Evolutionary conservation across 2,113 vertebrate genomes (phyloP), one percentile per base, ranked within the genome.

Genomic region (Chaenocephalus aceratus): DNA sequence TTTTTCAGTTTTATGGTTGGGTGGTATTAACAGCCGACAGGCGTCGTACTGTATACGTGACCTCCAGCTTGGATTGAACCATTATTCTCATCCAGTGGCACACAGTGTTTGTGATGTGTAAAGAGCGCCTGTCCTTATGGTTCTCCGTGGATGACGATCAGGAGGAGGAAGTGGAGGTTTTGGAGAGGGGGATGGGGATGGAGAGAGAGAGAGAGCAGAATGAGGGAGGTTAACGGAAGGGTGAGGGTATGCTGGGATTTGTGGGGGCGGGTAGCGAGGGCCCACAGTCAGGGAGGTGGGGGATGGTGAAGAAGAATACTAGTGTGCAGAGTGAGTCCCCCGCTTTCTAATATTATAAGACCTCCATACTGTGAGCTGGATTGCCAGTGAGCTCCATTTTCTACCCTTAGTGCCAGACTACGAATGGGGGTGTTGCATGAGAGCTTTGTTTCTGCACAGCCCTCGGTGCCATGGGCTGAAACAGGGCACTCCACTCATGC

Each of bases 401-500:
- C 79, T 78, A 60, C 75, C 60, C 79, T 77, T 58, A 30, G 58
- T 89, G 74, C 58, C 72, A 75, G 68, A 44, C 56, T 68, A 66
- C 89, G 83, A 90, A 90, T 86, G 82, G 77, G 51, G 74, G 72
- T 62, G 80, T 82, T 88, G 86, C 75, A 79, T 81, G 83, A 83
- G 81, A 77, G 68, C 59, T 60, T 74, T 90, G 90, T 89, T 26
- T 85, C 34, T 53, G 77, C 82, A 61, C 21, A 34, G 72, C 36
- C 18, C 67, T 71, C 52, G 34, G 66, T 65, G 86, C 88, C 87
- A 86, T 57, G 49, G 80, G 84, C 88, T 75, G 67, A 77, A 88
- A 91, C 86, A 92, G 77, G 77, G 44, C 60, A 2, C 67, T 80
- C 76, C 87, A 88, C 92, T 93, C 89, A 92, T 85, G 72, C 88